A percentile compares a stretch with the other conserved stretches of the same genome.
These are phyloP conservation scores for Oophaga pumilio DNA, from an alignment of 2,113 vertebrate genomes.

Conservation along the genomic window DNA sequence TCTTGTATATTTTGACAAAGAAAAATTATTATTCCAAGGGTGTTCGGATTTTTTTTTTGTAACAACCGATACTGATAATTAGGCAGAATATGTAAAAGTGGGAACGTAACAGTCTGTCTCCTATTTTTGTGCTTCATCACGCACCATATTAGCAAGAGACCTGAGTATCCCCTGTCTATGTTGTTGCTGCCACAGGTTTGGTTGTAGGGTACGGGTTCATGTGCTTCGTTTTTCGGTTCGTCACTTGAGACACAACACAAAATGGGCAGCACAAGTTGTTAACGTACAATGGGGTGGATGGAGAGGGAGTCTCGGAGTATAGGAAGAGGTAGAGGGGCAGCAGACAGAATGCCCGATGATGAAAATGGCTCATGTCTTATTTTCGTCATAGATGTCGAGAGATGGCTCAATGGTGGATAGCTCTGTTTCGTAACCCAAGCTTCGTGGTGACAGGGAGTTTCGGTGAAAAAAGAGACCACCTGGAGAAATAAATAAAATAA, in stretches of 20 bases:
- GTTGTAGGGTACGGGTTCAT: conserved; percentile 20
- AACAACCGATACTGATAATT: not conserved
- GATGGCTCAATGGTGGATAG: conserved; percentile 89
- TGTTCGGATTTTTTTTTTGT: not conserved
- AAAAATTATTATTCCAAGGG: conserved; percentile 4
- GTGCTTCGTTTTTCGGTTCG: conserved; percentile 44
- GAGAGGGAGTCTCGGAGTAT: conserved; percentile 67
- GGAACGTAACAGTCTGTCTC: not conserved
- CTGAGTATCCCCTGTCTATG: not conserved
- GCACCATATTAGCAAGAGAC: conserved; percentile 17
- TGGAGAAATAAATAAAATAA: conserved; percentile 65
- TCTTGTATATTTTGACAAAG: not conserved
- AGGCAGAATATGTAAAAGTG: conserved; percentile 11
- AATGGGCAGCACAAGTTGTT: conserved; percentile 44
- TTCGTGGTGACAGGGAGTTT: conserved; percentile 85
- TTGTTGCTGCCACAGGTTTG: not conserved
- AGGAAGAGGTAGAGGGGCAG: conserved; percentile 66
- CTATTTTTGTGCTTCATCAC: conserved; percentile 36
- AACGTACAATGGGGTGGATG: conserved; percentile 63
- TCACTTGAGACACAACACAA: conserved; percentile 49
- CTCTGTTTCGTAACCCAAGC: conserved; percentile 87
- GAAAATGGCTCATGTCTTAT: conserved; percentile 88
- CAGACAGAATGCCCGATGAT: conserved; percentile 60
- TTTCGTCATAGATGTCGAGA: conserved; percentile 89
- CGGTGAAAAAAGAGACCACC: conserved; percentile 89